These are phyloP conservation scores for Mesorhabditis belari DNA, from an alignment of 2,888 invertebrate species.

Conservation along the genomic window DNA sequence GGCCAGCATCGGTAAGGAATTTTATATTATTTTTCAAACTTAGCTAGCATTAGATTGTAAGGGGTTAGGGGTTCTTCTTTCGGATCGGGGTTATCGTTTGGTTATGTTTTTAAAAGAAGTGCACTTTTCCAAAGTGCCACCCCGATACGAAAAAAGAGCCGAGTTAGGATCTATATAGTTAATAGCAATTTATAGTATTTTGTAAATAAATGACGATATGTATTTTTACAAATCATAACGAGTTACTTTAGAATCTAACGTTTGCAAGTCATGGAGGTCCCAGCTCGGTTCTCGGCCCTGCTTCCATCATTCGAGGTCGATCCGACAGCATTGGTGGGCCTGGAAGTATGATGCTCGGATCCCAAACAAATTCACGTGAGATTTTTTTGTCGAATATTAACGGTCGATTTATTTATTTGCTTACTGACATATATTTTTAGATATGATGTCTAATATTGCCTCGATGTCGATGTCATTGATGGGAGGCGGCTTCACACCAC, in stretches of 20 bases:
- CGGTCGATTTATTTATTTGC: too few species aligned
- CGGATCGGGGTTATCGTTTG: not conserved
- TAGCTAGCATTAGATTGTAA: not conserved
- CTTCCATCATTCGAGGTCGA: constrained; percentile 17
- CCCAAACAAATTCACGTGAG: not conserved
- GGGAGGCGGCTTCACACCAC: not conserved
- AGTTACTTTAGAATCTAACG: constrained; percentile 1
- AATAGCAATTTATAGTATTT: not conserved
- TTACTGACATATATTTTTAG: not conserved
- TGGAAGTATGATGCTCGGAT: constrained; percentile 1
- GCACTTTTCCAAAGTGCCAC: not conserved
- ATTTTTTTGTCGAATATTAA: not conserved
- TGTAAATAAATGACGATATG: not conserved
- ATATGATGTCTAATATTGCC: not conserved
- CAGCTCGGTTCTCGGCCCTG: constrained; percentile 32
- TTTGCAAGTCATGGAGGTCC: constrained; percentile 19
- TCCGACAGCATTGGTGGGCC: constrained; percentile 5
- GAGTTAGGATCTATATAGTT: too few species aligned
- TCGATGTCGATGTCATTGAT: not conserved
- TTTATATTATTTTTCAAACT: not conserved
- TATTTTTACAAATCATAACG: constrained; percentile 2
- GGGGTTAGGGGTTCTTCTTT: too few species aligned
- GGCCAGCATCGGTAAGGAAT: constrained; percentile 10
- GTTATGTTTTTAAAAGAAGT: not conserved
- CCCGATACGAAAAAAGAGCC: too few species aligned